A percentile compares a stretch with the other conserved stretches of the same genome.
Conservation (phyloP, 2,797 vertebrate species). For the Notolabrus celidotus region DNA sequence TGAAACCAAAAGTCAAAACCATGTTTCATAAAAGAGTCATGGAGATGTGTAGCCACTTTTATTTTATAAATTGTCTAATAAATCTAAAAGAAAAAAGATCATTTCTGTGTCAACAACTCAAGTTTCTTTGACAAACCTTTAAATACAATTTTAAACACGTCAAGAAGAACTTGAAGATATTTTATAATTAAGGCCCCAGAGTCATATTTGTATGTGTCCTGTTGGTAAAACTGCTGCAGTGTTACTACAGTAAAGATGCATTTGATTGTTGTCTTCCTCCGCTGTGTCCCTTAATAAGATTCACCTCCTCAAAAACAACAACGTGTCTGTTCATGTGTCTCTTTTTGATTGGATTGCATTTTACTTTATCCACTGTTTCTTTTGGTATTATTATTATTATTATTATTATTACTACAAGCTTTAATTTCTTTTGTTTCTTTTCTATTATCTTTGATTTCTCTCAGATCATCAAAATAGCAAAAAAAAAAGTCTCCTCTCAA, state of each 20-base stretch:
- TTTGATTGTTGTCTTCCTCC: slow-evolving; percentile 22
- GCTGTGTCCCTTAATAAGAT: slow-evolving; percentile 11
- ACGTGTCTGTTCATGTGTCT: not conserved
- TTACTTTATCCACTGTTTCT: slow-evolving; percentile 49
- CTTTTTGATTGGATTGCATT: slow-evolving; percentile 46
- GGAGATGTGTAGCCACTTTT: slow-evolving; percentile 57
- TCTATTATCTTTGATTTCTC: slow-evolving; percentile 9
- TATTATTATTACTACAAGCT: slow-evolving; percentile 54
- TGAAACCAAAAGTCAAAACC: slow-evolving; percentile 48
- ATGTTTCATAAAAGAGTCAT: slow-evolving; percentile 17
- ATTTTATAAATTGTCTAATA: slow-evolving; percentile 31
- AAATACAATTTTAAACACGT: slow-evolving; percentile 35
- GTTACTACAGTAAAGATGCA: slow-evolving; percentile 22
- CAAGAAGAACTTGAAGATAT: slow-evolving; percentile 20
- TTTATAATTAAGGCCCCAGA: slow-evolving; percentile 40
- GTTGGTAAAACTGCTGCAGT: slow-evolving; percentile 39
- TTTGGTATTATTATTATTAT: slow-evolving; percentile 20
- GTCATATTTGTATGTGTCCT: slow-evolving; percentile 12
- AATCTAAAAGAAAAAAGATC: slow-evolving; percentile 21
- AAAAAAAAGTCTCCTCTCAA: not conserved
- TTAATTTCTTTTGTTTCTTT: slow-evolving; percentile 53
- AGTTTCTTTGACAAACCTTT: slow-evolving; percentile 21
- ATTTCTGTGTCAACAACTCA: slow-evolving; percentile 29
- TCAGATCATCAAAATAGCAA: slow-evolving; percentile 5
- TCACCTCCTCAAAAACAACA: slow-evolving; percentile 20